Evolutionary conservation across 1,140 invertebrate genomes (phyloP), one percentile per base, ranked within the genome.

Genomic region (Musca vetustissima): DNA sequence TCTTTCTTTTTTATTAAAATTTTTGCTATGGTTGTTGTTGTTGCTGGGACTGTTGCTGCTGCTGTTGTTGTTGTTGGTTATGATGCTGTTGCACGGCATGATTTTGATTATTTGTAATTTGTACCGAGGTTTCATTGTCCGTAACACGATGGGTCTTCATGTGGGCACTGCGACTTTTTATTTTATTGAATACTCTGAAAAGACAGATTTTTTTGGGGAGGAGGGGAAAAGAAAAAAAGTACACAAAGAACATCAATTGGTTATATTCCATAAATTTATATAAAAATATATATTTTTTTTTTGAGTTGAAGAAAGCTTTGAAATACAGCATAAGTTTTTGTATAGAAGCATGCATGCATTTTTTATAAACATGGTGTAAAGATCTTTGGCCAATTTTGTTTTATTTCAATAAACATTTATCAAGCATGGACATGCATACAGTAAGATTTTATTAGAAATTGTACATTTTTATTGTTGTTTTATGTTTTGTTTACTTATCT

Each of bases 161-260:
- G 85, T 98, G 96, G 67, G 96, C 95, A 87, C 94, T 97, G 85
- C 96, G 90, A 88, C 95, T 97, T 88, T 97, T 97, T 75, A 98
- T 94, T 90, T 98, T 98, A 85, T 90, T 91, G 89, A 98, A 98
- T 84, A 97, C 90, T 88, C 95, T 97, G 88, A 74, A 69, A 52
- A 64, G 13, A 8, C 17, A 55, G 21, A n/a, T n/a, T n/a, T n/a
- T 48, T 59, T 25, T 67, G 14, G 50, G 4, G 22, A 50, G 28
- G 13, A 43, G 24, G 19, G 50, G 11, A 65, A 65, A n/a, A n/a
- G n/a, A n/a, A n/a, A n/a, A n/a, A n/a, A n/a, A n/a, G n/a, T n/a
- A 65, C 32, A 28, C 21, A 28, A 66, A 66, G 36, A 17, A 19
- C 24, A 19, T 66, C 25, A 32, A 32, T 47, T 36, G 7, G 14